Conservation (phyloP, 30 jellyfish, hydroid and myxozoan genomes). For the Pseudorhiza aurosa region DNA sequence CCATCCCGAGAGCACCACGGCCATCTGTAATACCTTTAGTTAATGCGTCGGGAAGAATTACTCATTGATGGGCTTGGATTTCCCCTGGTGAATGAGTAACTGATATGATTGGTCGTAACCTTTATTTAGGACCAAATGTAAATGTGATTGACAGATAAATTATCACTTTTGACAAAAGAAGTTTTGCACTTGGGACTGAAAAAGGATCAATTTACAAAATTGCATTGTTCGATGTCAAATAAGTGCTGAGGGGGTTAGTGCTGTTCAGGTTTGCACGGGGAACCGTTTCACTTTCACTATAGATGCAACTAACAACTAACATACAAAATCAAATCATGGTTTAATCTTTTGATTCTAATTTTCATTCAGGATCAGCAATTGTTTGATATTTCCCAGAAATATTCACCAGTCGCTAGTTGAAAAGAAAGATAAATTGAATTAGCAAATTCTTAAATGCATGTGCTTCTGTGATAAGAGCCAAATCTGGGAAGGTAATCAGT, state of each 20-base stretch:
- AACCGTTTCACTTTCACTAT: background rate
- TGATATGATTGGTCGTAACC: slow-evolving; percentile 57
- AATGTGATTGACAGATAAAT: slow-evolving; percentile 66
- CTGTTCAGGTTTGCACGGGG: background rate
- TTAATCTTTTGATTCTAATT: too few species aligned
- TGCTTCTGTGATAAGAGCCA: too few species aligned
- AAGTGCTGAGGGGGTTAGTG: slow-evolving; percentile 32
- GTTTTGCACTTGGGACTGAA: slow-evolving; percentile 48
- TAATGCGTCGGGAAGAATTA: slow-evolving; percentile 13
- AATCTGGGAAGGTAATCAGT: too few species aligned
- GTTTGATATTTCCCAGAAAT: too few species aligned
- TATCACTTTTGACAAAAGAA: slow-evolving; percentile 64
- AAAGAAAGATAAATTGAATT: too few species aligned
- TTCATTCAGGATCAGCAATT: too few species aligned
- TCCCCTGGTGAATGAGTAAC: slow-evolving; percentile 75
- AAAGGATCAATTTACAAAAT: slow-evolving; percentile 52
- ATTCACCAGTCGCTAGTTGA: too few species aligned
- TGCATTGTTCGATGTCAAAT: background rate
- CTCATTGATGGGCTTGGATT: slow-evolving; percentile 55
- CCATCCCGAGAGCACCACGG: background rate
- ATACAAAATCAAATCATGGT: too few species aligned
- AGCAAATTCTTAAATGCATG: too few species aligned
- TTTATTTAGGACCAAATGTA: slow-evolving; percentile 6
- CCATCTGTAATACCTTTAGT: background rate
- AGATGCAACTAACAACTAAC: too few species aligned